Evolutionary conservation across 2,113 vertebrate species (phyloP), one percentile per base, ranked within the genome.

Genomic region (Hemiprocne comata): DNA sequence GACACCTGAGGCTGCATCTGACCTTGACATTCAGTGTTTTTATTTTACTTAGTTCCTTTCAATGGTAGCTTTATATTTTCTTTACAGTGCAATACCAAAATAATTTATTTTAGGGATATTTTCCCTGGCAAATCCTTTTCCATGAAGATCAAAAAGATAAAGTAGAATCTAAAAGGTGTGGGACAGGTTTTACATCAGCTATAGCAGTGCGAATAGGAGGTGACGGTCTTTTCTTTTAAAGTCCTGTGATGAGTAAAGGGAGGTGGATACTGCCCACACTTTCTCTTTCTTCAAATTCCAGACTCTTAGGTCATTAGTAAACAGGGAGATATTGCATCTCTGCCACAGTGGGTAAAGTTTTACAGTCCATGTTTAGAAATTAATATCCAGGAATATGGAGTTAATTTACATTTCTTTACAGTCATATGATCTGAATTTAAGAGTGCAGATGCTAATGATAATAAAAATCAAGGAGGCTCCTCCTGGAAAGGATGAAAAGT

Each of bases 331-430:
- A 80, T 58, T 92, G 77, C 48, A 75, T 34, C 13, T 57, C 55
- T 86, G 71, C n/a, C 67, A 80, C 50, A 77, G 38, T 51, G 38
- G 25, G 21, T 75, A 91, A 94, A 95, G 82, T 72, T 72, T 92
- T 79, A 44, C 61, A 74, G 61, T 38, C 38, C 11, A 19, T 79
- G 20, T 86, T 90, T 94, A 87, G 5, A 40, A 94, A 73, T 66
- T 7, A 90, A 71, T 89, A 24, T 64, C 80, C 62, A 58, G 61
- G 64, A 95, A 95, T 87, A 73, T 60, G 79, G 87, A 91, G 51
- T 89, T 95, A 84, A 97, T 97, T 93, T 93, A 87, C 75, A 58
- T 65, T 92, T 81, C 86, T 96, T 96, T 92, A 90, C 87, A 90
- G 76, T 65, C 50, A 83, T 86, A 31, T 54, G 73, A 82, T 94